These are phyloP conservation scores for Lasioglossum oenotherae DNA, from an alignment of 2,888 invertebrate genomes.

Conservation along the genomic window DNA sequence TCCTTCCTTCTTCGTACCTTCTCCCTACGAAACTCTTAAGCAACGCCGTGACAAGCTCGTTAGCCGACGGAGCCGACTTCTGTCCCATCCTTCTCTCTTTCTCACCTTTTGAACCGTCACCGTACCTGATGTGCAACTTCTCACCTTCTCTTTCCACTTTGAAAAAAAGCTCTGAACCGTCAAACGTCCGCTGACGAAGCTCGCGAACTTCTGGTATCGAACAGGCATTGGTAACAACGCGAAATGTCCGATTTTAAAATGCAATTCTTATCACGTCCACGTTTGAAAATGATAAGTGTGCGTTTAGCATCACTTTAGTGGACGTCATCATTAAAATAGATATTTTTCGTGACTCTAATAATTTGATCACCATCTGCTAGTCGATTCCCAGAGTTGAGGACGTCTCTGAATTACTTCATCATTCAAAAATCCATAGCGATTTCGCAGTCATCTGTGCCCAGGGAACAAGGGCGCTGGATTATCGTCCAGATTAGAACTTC, in stretches of 20 bases:
- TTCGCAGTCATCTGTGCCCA: not conserved
- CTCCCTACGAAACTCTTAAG: slow-evolving; percentile 61
- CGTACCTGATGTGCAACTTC: not conserved
- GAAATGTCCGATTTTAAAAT: not conserved
- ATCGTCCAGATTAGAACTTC: slow-evolving; percentile 28
- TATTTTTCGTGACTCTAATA: not conserved
- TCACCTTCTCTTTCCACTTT: not conserved
- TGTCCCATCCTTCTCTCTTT: slow-evolving; percentile 14
- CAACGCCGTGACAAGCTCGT: slow-evolving; percentile 69
- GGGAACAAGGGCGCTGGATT: not conserved
- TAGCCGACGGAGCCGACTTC: slow-evolving; percentile 52
- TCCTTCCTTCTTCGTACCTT: slow-evolving; percentile 62
- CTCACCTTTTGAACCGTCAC: not conserved
- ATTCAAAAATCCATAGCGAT: not conserved
- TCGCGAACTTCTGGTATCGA: not conserved
- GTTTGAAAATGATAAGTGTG: no score
- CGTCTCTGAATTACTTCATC: not conserved
- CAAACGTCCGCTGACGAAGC: not conserved
- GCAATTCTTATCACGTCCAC: no score
- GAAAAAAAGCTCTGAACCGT: not conserved
- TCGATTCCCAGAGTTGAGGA: not conserved
- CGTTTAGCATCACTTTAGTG: no score
- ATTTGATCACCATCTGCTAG: not conserved
- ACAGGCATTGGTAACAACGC: not conserved
- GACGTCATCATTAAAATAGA: no score